Base-by-base conservation (phyloP, 2,888 invertebrate genomes). In the Cosmia trapezina region DNA sequence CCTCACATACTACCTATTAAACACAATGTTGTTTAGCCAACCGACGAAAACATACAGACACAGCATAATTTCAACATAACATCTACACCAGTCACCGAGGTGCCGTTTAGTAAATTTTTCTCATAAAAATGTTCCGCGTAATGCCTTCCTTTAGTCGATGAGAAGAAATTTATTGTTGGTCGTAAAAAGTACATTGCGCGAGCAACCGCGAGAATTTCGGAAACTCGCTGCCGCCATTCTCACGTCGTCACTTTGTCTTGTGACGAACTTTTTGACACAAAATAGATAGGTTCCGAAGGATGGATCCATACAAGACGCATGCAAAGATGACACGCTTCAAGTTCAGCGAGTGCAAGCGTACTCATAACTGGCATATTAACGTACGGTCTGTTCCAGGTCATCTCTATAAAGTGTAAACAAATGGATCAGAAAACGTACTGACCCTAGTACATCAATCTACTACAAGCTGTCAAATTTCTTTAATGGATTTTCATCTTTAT, bases 131-230 rank as follows among this genome's bases (percentile, higher is more conserved):
- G 89, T 89, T 88, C 83, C 80, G 81, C 83, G 87, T 91, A 91
- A 93, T 91, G 90, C 87, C 88, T 89, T 88, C 89, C 88, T 88
- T 91, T 88, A 91, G 91, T 89, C 91, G 91, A 93, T 92, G 92
- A 91, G 91, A 88, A 86, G 90, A 92, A 93, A 94, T 93, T 94
- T 93, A 93, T 93, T 91, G 91, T 89, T 81, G 88, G 86, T 91
- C 93, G 91, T 93, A 94, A 93, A 94, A 93, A 91, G 90, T 90
- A 92, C 90, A 91, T 91, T 88, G 90, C 87, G 87, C 84, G 88
- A 88, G 87, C 87, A 92, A 91, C 91, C 91, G 86, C 88, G 88
- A 73, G 87, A 89, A 89, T 87, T 90, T 92, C 66, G 83, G 87
- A 86, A 87, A 88, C 86, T 83, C 84, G 79, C 87, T 83, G 87